These are phyloP conservation scores for Hymenochirus boettgeri DNA, from an alignment of 2,113 vertebrate genomes.

Conservation along the genomic window DNA sequence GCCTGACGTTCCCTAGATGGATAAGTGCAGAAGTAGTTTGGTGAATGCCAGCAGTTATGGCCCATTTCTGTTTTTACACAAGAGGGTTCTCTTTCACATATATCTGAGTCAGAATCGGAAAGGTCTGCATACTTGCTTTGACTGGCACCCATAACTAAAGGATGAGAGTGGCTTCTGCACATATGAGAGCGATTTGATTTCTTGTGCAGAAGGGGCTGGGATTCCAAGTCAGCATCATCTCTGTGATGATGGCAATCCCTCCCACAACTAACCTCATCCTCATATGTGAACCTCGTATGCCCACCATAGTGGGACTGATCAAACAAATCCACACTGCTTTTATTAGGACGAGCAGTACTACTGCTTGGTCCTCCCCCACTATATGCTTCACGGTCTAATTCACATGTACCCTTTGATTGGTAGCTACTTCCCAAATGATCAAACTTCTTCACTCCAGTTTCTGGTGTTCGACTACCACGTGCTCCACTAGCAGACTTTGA, in stretches of 20 bases:
- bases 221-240: conserved; percentile 51
- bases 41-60: conserved; percentile 58
- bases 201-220: conserved; percentile 49
- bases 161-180: conserved; percentile 55
- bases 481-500: conserved; percentile 67
- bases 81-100: conserved; percentile 61
- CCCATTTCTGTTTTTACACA: conserved; percentile 57
- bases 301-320: conserved; percentile 64
- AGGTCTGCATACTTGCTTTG: conserved; percentile 74
- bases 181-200: conserved; percentile 43
- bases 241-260: conserved; percentile 44
- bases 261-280: conserved; percentile 50
- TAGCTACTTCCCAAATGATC: conserved; percentile 38
- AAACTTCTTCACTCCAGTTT: conserved; percentile 42
- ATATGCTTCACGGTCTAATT: conserved; percentile 39
- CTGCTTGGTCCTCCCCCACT: conserved; percentile 28
- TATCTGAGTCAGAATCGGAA: conserved; percentile 68
- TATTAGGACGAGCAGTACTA: conserved; percentile 53
- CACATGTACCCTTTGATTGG: conserved; percentile 37
- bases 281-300: conserved; percentile 68
- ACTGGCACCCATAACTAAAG: conserved; percentile 65
- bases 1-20: conserved; percentile 77
- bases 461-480: conserved; percentile 51
- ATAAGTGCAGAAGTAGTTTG: conserved; percentile 79
- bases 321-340: conserved; percentile 61